Evolutionary conservation across 1,140 invertebrate species (phyloP).

Genomic region (Callitettix versicolor): DNA sequence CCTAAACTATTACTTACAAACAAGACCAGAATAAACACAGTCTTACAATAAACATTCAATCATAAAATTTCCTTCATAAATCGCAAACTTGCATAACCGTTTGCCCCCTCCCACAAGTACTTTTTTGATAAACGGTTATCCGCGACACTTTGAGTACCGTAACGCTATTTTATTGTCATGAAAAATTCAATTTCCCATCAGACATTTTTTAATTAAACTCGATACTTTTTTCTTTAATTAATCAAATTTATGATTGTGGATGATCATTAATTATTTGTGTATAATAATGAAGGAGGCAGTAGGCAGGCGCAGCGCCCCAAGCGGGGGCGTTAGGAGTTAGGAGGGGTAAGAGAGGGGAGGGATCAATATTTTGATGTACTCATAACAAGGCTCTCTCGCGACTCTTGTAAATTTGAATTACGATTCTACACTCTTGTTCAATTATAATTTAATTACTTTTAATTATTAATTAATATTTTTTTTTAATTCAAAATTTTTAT

Average conservation of each 20-base stretch:
- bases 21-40: too few relatives aligned
- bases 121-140: too few relatives aligned
- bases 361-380: conserved; percentile 14
- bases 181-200: background rate
- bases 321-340: conserved; percentile 2
- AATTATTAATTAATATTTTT: background rate
- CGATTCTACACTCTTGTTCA: background rate
- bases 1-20: too few relatives aligned
- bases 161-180: too few relatives aligned
- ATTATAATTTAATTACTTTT: background rate
- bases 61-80: too few relatives aligned
- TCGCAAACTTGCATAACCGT: too few relatives aligned
- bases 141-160: too few relatives aligned
- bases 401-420: conserved; percentile 1
- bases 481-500: too few relatives aligned
- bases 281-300: background rate
- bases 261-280: conserved; percentile 12
- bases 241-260: conserved; percentile 6
- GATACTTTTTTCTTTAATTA: background rate
- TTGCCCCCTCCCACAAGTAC: too few relatives aligned
- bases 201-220: conserved; percentile 9
- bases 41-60: too few relatives aligned
- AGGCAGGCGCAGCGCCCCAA: background rate
- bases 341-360: background rate
- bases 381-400: background rate